These are phyloP conservation scores for Garrulus glandarius DNA, from an alignment of 2,797 vertebrate genomes.

Conservation along the genomic window DNA sequence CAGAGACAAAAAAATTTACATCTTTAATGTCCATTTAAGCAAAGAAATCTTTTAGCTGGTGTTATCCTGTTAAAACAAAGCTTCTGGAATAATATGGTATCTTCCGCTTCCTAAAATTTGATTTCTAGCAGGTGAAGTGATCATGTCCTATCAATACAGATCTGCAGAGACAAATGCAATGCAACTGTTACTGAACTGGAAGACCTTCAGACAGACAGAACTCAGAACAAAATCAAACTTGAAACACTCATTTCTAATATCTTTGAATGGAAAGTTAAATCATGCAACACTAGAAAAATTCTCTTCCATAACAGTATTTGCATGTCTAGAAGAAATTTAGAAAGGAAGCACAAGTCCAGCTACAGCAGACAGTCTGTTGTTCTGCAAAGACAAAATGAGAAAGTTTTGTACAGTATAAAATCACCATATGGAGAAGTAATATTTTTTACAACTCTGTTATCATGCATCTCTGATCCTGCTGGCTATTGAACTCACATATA, in stretches of 20 bases:
- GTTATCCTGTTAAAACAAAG: neutral
- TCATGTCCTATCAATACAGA: neutral
- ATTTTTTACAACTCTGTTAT: neutral
- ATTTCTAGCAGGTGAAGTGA: neutral
- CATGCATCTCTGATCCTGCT: neutral
- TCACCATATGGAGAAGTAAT: neutral
- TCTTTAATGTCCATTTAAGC: neutral
- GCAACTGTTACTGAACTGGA: neutral
- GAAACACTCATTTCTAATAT: neutral
- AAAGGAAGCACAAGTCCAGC: neutral
- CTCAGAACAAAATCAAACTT: neutral
- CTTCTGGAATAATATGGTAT: neutral
- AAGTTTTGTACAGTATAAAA: neutral
- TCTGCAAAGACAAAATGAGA: neutral
- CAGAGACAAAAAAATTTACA: neutral
- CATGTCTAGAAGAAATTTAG: neutral
- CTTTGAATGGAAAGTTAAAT: neutral
- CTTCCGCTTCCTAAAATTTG: neutral
- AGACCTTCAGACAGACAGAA: neutral
- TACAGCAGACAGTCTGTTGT: neutral
- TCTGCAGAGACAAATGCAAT: neutral
- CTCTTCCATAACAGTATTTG: neutral
- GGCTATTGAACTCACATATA: accelerated
- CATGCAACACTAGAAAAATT: neutral
- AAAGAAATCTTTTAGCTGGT: neutral